These are phyloP conservation scores for Phrynocephalus forsythii DNA, from an alignment of 2,797 vertebrate species.

Conservation along the genomic window DNA sequence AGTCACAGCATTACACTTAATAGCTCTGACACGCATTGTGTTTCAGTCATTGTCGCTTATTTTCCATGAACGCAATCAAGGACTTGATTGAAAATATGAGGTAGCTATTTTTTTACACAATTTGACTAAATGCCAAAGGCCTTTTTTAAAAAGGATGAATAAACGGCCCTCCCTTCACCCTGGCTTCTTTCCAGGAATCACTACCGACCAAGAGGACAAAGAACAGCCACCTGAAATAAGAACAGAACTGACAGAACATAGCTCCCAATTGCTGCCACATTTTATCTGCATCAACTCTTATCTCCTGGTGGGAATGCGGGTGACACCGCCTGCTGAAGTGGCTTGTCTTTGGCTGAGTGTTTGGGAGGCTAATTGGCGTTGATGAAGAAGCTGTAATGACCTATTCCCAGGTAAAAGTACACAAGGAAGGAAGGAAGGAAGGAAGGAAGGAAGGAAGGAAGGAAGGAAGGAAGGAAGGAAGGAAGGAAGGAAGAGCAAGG, in stretches of 20 bases:
- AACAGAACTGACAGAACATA: neutral
- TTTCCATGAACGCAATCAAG: conserved; percentile 12
- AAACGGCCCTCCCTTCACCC: neutral
- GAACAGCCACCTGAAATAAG: neutral
- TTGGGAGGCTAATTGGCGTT: neutral
- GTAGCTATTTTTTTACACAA: neutral
- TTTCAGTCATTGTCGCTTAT: conserved; percentile 17
- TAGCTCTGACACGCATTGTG: conserved; percentile 8
- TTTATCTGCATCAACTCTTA: neutral
- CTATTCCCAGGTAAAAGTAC: neutral
- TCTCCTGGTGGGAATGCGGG: neutral
- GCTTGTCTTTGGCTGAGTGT: neutral
- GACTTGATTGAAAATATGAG: conserved; percentile 7
- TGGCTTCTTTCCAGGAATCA: neutral
- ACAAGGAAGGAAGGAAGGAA: neutral
- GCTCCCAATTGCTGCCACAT: neutral
- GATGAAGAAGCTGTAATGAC: neutral
- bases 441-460: neutral
- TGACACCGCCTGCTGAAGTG: conserved; percentile 4
- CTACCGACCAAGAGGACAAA: neutral
- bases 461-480: neutral
- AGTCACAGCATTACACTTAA: conserved; percentile 5
- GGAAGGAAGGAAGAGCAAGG: neutral
- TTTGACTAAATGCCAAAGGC: conserved; percentile 14
- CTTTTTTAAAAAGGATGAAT: neutral